Evolutionary conservation across 2,113 vertebrate species (phyloP).

Genomic region (Calyptommatus sinebrachiatus): DNA sequence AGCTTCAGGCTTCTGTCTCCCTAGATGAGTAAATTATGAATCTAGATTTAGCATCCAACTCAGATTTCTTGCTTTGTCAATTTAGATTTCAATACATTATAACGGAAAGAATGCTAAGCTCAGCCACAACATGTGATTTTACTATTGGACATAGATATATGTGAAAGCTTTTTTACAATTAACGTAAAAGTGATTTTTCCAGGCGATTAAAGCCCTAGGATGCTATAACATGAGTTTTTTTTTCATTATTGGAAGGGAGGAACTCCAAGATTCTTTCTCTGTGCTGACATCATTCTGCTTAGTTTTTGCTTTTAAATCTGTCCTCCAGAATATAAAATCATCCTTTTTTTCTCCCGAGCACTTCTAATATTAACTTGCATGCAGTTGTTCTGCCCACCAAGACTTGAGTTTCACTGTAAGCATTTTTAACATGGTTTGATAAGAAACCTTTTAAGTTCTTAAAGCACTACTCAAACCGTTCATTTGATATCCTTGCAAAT

Average conservation of each 20-base stretch:
- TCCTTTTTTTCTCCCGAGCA: no score
- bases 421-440: constrained; percentile 9
- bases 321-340: background rate
- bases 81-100: background rate
- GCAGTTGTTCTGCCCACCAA: background rate
- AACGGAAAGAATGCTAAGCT: background rate
- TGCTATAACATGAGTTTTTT: background rate
- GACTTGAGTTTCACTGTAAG: constrained; percentile 14
- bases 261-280: background rate
- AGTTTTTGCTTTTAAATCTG: background rate
- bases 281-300: background rate
- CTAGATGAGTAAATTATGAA: background rate
- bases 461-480: constrained; percentile 11
- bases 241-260: background rate
- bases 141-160: no score
- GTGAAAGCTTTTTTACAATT: no score
- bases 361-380: background rate
- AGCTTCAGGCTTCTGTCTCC: no score
- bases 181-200: background rate
- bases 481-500: constrained; percentile 25
- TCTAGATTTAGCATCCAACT: no score
- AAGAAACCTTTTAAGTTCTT: constrained; percentile 16
- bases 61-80: background rate
- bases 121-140: no score
- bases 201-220: background rate